Conservation (phyloP, 1,140 invertebrate species). For the Maconellicoccus hirsutus region DNA sequence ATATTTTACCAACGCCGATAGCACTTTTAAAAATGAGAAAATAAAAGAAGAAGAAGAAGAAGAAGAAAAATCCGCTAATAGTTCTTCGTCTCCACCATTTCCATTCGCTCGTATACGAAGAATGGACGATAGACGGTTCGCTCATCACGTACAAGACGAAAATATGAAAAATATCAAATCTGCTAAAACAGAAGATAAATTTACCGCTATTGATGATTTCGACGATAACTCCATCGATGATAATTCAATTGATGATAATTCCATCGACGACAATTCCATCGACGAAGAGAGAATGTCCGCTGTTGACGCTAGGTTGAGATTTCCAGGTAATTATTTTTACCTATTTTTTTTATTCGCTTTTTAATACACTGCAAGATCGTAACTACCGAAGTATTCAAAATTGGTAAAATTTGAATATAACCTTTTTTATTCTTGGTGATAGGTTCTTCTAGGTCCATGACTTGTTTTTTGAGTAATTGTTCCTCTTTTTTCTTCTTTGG, state of each 20-base stretch:
- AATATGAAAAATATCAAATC: neutral
- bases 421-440: too few relatives aligned
- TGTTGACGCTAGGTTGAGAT: neutral
- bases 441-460: too few relatives aligned
- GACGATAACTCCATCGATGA: neutral
- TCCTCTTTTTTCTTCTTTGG: too few relatives aligned
- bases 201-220: neutral
- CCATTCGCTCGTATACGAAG: conserved; percentile 2
- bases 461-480: too few relatives aligned
- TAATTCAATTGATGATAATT: too few relatives aligned
- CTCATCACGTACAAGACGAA: neutral
- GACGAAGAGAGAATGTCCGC: neutral
- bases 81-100: neutral
- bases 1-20: neutral
- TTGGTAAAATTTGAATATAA: too few relatives aligned
- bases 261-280: conserved; percentile 2
- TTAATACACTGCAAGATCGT: too few relatives aligned
- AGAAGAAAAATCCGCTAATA: neutral
- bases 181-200: neutral
- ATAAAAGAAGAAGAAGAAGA: neutral
- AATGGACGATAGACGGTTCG: neutral
- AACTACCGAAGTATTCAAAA: too few relatives aligned
- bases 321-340: neutral
- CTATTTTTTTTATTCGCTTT: too few relatives aligned
- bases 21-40: neutral